Conservation (phyloP, 1,140 invertebrate species). For the Batillaria attramentaria region DNA sequence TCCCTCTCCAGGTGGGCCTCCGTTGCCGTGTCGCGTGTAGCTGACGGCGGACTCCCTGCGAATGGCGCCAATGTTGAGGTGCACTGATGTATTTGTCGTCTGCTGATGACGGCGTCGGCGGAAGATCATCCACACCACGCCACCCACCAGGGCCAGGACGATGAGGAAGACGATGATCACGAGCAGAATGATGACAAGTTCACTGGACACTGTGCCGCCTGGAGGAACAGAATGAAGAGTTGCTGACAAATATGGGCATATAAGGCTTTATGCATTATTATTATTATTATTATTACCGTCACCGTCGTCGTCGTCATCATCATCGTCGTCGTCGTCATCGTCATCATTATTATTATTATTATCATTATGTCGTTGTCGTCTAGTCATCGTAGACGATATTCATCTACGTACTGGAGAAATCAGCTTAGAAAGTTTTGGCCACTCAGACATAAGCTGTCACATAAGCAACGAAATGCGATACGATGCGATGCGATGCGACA, state of each 20-base stretch:
- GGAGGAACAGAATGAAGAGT: too few relatives aligned
- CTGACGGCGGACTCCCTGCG: slow-evolving; percentile 14
- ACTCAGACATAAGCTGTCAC: too few relatives aligned
- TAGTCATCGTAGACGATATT: too few relatives aligned
- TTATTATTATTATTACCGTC: neutral
- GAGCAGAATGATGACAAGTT: neutral
- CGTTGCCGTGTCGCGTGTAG: slow-evolving; percentile 20
- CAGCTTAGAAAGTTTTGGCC: too few relatives aligned
- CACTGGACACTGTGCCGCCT: too few relatives aligned
- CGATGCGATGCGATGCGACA: too few relatives aligned
- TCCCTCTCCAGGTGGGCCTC: neutral
- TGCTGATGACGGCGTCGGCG: neutral
- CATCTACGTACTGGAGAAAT: too few relatives aligned
- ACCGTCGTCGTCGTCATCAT: neutral
- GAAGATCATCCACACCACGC: neutral
- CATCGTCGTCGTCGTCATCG: neutral
- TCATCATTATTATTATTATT: neutral
- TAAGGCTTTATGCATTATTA: too few relatives aligned
- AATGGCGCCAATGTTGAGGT: slow-evolving; percentile 20
- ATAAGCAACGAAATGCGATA: too few relatives aligned
- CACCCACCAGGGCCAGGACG: neutral
- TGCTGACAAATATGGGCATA: too few relatives aligned
- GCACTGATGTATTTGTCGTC: slow-evolving; percentile 7
- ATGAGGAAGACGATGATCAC: slow-evolving; percentile 3
- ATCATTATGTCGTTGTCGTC: neutral